Conservation (phyloP, 2,797 vertebrate species). For the Cyprinodon diabolis region DNA sequence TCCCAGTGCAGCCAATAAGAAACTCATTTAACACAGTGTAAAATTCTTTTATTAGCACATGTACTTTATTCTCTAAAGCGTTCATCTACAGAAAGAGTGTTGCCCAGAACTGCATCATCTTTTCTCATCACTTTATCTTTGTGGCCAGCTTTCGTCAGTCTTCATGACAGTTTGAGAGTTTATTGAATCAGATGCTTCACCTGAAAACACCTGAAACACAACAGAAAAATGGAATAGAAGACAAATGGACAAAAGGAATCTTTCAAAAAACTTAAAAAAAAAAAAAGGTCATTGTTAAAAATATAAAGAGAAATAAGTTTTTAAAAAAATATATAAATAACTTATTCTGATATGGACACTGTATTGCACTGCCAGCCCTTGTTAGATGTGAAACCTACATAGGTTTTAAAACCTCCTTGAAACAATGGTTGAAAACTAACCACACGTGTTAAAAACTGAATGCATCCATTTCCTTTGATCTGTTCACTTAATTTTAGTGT, state of each 20-base stretch:
- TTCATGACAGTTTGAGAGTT: conserved; percentile 28
- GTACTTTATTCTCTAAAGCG: conserved; percentile 29
- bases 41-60: conserved; percentile 13
- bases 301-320: background rate
- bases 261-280: background rate
- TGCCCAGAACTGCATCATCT: conserved; percentile 16
- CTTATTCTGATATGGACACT: background rate
- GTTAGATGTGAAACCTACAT: too few relatives aligned
- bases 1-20: conserved; percentile 14
- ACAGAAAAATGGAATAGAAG: background rate
- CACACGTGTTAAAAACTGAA: too few relatives aligned
- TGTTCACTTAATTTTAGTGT: background rate
- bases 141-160: conserved; percentile 23
- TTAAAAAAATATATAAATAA: background rate
- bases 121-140: conserved; percentile 27
- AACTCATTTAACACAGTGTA: conserved; percentile 15
- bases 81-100: conserved; percentile 21
- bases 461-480: too few relatives aligned
- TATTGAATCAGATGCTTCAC: conserved; percentile 18
- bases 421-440: background rate
- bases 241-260: background rate
- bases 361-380: too few relatives aligned
- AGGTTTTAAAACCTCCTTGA: too few relatives aligned
- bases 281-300: background rate
- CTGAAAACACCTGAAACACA: background rate